Conservation (phyloP, 2,888 invertebrate genomes). For the Bibio marci region DNA sequence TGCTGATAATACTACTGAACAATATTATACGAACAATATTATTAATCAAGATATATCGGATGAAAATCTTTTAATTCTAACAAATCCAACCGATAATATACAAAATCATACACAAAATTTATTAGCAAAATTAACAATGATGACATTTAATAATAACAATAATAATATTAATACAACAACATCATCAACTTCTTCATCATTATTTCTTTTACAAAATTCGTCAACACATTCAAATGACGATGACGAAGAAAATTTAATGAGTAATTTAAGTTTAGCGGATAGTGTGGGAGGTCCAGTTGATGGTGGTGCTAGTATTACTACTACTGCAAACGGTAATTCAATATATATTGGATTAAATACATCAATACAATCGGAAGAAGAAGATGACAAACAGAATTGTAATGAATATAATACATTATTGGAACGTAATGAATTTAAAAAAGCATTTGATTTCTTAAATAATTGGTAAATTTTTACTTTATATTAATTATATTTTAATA, state of each 20-base stretch:
- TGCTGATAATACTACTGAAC: too few species aligned
- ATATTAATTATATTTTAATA: too few species aligned
- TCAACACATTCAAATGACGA: neutral
- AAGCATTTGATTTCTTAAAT: conserved; percentile 7
- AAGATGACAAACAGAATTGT: conserved; percentile 2
- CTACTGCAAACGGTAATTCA: too few species aligned
- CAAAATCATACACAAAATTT: neutral
- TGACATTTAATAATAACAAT: neutral
- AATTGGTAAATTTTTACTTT: conserved; percentile 6
- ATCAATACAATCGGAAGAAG: conserved; percentile 5
- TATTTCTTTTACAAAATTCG: neutral
- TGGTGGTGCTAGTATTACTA: neutral
- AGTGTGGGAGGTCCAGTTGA: neutral
- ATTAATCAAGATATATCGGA: too few species aligned
- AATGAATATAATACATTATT: conserved; percentile 3
- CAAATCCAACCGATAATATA: too few species aligned
- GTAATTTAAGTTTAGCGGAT: neutral
- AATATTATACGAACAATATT: too few species aligned
- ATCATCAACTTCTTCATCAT: neutral
- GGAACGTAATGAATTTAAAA: conserved; percentile 4
- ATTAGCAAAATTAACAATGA: neutral
- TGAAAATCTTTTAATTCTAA: too few species aligned
- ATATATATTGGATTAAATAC: neutral
- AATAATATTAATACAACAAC: neutral
- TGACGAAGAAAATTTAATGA: conserved; percentile 1